A percentile compares a stretch with the other conserved stretches of the same genome.
phyloP scores from a whole-genome alignment of 1,140 invertebrate genomes.

The Pachyrhynchus sulphureomaculatus region DNA sequence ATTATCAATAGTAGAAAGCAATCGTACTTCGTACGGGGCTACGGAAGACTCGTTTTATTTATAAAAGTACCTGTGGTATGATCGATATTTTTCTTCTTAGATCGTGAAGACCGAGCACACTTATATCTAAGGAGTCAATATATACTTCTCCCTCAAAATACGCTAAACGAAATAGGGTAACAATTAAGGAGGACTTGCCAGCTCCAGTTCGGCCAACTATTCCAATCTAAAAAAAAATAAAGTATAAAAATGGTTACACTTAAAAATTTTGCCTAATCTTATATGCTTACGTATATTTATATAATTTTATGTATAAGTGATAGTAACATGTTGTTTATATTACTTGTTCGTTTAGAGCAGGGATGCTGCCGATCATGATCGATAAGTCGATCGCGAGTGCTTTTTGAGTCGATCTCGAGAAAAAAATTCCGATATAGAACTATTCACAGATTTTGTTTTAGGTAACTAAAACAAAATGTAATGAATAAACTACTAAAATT shows the following conservation, averaged over 20 bases:
- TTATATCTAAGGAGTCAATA: slow-evolving; percentile 63
- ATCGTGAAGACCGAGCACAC: slow-evolving; percentile 60
- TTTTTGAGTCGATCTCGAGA: too few relatives aligned
- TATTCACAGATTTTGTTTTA: too few relatives aligned
- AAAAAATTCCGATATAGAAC: too few relatives aligned
- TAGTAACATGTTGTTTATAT: neutral
- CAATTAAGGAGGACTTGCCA: slow-evolving; percentile 87
- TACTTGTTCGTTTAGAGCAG: neutral
- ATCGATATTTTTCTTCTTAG: slow-evolving; percentile 72
- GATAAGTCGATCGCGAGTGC: too few relatives aligned
- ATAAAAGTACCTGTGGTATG: slow-evolving; percentile 80
- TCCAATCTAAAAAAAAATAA: slow-evolving; percentile 61
- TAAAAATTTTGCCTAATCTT: too few relatives aligned
- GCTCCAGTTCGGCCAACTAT: slow-evolving; percentile 88
- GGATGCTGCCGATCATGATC: neutral
- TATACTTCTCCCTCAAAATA: slow-evolving; percentile 62
- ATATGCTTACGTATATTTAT: too few relatives aligned
- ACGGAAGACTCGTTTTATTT: too few relatives aligned
- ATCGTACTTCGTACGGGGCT: too few relatives aligned
- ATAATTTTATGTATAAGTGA: too few relatives aligned
- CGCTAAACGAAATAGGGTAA: slow-evolving; percentile 76
- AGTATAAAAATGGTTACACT: neutral
- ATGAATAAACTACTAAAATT: too few relatives aligned
- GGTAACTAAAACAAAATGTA: too few relatives aligned
- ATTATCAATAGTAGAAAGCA: too few relatives aligned